Percentiles rank a stretch among this genome's conserved stretches.
phyloP scores from a whole-genome alignment of 1,140 invertebrate species.

The Drosophila bipectinata region DNA sequence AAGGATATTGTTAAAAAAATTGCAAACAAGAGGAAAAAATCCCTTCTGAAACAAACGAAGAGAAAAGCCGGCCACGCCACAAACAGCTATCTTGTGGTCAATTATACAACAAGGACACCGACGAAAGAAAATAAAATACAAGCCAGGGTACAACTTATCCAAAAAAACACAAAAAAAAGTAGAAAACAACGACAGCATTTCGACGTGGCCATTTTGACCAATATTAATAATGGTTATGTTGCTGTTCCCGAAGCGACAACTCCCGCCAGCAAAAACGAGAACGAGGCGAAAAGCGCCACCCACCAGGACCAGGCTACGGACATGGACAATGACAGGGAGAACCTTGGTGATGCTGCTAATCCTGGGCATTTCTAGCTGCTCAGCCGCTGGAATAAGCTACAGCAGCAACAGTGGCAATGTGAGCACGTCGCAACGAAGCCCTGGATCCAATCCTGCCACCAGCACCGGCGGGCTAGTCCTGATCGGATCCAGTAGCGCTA shows the following conservation, averaged over 20 bases:
- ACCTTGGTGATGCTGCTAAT: constrained; percentile 24
- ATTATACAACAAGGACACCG: constrained; percentile 37
- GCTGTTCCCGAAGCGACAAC: constrained; percentile 68
- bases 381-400: constrained; percentile 60
- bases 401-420: constrained; percentile 57
- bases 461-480: constrained; percentile 64
- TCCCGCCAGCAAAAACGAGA: constrained; percentile 51
- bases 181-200: constrained; percentile 49
- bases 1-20: constrained; percentile 34
- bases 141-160: constrained; percentile 28
- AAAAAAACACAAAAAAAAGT: neutral
- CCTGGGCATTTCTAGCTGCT: constrained; percentile 28
- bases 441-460: constrained; percentile 29
- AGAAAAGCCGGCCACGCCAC: constrained; percentile 61
- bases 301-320: constrained; percentile 13
- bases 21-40: constrained; percentile 15
- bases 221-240: constrained; percentile 79
- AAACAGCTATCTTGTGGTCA: constrained; percentile 72
- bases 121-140: constrained; percentile 19
- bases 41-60: constrained; percentile 23
- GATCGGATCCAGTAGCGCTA: constrained; percentile 62
- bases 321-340: constrained; percentile 7
- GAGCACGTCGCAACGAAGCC: constrained; percentile 47
- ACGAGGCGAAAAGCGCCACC: constrained; percentile 56
- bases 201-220: constrained; percentile 72